Conservation (phyloP, 2,888 invertebrate genomes). For the Spodoptera exigua region DNA sequence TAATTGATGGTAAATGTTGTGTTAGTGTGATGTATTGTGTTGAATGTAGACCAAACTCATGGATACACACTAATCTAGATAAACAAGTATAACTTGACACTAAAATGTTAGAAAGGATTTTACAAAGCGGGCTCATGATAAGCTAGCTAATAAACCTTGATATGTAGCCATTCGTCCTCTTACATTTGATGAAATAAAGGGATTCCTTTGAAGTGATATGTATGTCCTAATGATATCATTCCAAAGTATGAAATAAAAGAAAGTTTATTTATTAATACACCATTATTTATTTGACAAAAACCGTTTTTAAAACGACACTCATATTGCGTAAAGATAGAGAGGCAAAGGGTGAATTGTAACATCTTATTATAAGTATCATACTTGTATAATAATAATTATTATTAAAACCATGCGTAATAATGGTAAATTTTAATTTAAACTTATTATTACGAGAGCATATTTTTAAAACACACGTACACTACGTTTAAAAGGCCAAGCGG, state of each 20-base stretch:
- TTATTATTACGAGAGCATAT: slow-evolving; percentile 66
- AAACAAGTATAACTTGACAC: too few species aligned
- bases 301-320: slow-evolving; percentile 88
- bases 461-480: slow-evolving; percentile 82
- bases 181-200: too few species aligned
- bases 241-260: slow-evolving; percentile 56
- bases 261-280: slow-evolving; percentile 77
- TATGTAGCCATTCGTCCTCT: too few species aligned
- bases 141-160: too few species aligned
- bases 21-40: too few species aligned
- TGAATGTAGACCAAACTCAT: too few species aligned
- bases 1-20: too few species aligned
- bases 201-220: too few species aligned
- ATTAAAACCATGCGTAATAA: slow-evolving; percentile 75
- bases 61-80: too few species aligned
- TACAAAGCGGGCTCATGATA: too few species aligned
- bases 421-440: slow-evolving; percentile 64
- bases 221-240: too few species aligned
- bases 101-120: too few species aligned
- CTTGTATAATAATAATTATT: slow-evolving; percentile 64
- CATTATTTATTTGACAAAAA: slow-evolving; percentile 85
- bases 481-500: slow-evolving; percentile 88
- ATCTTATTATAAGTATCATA: slow-evolving; percentile 66
- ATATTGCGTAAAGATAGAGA: slow-evolving; percentile 85
- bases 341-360: slow-evolving; percentile 84